Base-by-base conservation (phyloP, 2,888 invertebrate genomes). In the Nephrotoma guestfalica region DNA sequence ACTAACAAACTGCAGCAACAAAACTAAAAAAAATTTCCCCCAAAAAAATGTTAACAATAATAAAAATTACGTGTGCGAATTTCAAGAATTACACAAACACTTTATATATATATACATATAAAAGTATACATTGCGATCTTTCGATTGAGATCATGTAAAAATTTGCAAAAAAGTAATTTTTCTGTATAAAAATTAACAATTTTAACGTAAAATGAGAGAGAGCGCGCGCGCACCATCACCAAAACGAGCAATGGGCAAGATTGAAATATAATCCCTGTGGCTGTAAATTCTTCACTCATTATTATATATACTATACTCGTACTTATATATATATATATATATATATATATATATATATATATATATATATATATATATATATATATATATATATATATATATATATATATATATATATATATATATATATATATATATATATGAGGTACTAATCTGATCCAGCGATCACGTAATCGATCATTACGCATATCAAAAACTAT, bases 401-500 rank as follows among this genome's bases (percentile, higher is more conserved):
- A 30, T 30, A 30, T 30, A 30, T 30, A 30, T 30, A 30, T 30
- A 30, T 30, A 30, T 30, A 30, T 30, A 30, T 30, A 30, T 30
- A 30, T 30, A 30, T 30, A 30, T 30, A 30, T 30, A 30, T 30
- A 30, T 30, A 30, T 30, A 30, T 30, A 30, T 30, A 30, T 30
- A 2, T 30, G 30, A 30, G 7, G 71, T 30, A 71, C 84, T 41
- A 84, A 84, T 84, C 84, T 84, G 84, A 84, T 84, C 84, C 41
- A 41, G 42, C 84, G 84, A 84, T 84, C 84, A 84, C 84, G 84
- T 84, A 84, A 84, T 84, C 84, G 84, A 84, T 84, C 40, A 83
- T 40, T 83, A 83, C 40, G 40, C 11, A 83, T 9, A 83, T 40
- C 11, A 83, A 41, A 83, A 83, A 83, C 2, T 30, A 30, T 30